Evolutionary conservation across 2,113 vertebrate genomes (phyloP), one percentile per base, ranked within the genome.

Genomic region (mouse (Mus musculus)): DNA sequence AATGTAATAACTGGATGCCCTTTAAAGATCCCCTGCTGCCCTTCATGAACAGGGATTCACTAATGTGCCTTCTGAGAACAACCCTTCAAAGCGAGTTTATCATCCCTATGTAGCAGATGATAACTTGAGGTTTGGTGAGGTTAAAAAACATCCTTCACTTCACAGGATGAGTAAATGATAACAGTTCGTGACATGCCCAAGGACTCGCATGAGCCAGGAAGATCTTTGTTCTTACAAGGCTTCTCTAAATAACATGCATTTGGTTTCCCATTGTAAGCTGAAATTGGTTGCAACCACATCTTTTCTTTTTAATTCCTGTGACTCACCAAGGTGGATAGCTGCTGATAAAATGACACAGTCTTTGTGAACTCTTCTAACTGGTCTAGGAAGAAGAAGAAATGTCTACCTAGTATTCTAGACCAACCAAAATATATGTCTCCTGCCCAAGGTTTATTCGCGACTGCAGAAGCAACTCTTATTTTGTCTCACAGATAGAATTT

Each of bases 1-100:
- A 61, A 86, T 72, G 36, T 81, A 92, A 94, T 88, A 95, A 81
- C 46, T 33, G 88, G 89, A 52, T 92, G 33, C 19, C 89, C 92
- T 73, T 86, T 95, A 73, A 95, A 90, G 65, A 81, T 77, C 56
- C 5, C 42, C 71, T 56, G 39, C 28, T 76, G 71, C 75, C n/a
- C 52, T 89, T 91, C 46, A 88, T 39, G 92, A 93, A 11, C 12
- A 36, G 39, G 59, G 63, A 42, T 39, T 93, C 46, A 69, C 49
- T 87, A 76, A 88, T n/a, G 86, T 94, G 36, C 52, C 36, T 80
- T 93, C 61, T 77, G 72, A 89, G 95, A 96, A 81, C 52, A 92
- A 49, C 59, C 28, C 30, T 80, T 92, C 61, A 90, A 90, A 81
- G 56, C 75, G 80, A 96, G 16, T 72, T 81, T 81, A 61, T 94